Evolutionary conservation across 2,888 invertebrate species (phyloP).

Genomic region (Leistus spinibarbis): DNA sequence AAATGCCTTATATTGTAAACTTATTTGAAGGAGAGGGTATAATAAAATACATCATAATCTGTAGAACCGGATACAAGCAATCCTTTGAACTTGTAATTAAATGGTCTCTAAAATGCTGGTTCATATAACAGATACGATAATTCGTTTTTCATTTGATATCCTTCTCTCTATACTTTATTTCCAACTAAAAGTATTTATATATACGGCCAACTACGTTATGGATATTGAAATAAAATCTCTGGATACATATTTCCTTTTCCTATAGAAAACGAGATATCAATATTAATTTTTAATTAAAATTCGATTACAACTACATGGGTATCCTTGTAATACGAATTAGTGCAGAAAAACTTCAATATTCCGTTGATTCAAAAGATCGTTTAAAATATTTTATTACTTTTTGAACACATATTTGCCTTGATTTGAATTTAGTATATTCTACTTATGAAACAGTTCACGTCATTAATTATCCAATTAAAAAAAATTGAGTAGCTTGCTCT

Average conservation of each 20-base stretch:
- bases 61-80: neutral
- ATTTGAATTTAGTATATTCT: no score
- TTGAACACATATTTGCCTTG: no score
- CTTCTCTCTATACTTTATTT: no score
- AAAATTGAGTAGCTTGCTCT: no score
- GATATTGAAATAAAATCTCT: no score
- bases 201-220: no score
- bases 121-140: neutral
- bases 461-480: no score
- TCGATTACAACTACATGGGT: neutral
- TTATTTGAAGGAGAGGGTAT: neutral
- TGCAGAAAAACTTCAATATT: neutral
- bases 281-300: neutral
- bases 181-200: no score
- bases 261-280: neutral
- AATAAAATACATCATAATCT: neutral
- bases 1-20: no score
- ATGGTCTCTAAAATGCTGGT: neutral
- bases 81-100: conserved; percentile 9
- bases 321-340: neutral
- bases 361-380: neutral
- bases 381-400: no score
- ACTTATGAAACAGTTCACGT: no score
- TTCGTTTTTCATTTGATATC: no score
- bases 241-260: neutral